Evolutionary conservation across 2,797 vertebrate species (phyloP), one percentile per base, ranked within the genome.

Genomic region (Balearica regulorum): DNA sequence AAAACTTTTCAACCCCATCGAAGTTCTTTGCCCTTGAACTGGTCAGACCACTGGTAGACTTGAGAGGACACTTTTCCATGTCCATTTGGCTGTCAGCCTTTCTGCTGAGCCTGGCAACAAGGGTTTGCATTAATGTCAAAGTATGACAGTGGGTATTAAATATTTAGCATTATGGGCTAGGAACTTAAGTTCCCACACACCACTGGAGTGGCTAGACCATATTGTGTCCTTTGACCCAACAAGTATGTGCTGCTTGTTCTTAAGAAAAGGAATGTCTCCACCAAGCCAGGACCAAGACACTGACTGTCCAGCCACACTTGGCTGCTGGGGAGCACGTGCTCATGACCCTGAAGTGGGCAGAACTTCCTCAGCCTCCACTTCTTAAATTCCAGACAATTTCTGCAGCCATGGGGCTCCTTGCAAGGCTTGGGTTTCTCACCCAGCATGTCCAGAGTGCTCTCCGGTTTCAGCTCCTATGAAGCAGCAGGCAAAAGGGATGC

Each of bases 281-380:
- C 13, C 37, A 46, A 81, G 57, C 21, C 21, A 64, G 10, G 19
- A 48, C 76, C 61, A 58, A 90, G 37, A 49, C 2, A 26, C 6
- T 3, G 2, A 28, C 0, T 10, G 24, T 53, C 31, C 49, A 48
- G 15, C 8, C 41, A 16, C 12, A 8, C 29, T 57, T 43, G 25
- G 17, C 5, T 16, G 39, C 20, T 1, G 4, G 1, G 3, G 9
- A 4, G 0, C 13, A 58, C 1, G 19, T 1, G 2, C 24, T 76
- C 44, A 79, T 1, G 5, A 49, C 25, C 21, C 35, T 65, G 22
- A 80, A 72, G 49, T 15, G 62, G 26, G 11, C 13, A 84, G 33
- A 75, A 44, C 14, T 29, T 83, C 11, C 43, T 70, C 12, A 35
- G 5, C 24, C 29, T 65, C 77, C 13, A 0, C 41, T 71, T 69